Percentiles rank a stretch among this genome's conserved stretches.
phyloP scores from a whole-genome alignment of 2,888 invertebrate species.

The Graphium colonna region DNA sequence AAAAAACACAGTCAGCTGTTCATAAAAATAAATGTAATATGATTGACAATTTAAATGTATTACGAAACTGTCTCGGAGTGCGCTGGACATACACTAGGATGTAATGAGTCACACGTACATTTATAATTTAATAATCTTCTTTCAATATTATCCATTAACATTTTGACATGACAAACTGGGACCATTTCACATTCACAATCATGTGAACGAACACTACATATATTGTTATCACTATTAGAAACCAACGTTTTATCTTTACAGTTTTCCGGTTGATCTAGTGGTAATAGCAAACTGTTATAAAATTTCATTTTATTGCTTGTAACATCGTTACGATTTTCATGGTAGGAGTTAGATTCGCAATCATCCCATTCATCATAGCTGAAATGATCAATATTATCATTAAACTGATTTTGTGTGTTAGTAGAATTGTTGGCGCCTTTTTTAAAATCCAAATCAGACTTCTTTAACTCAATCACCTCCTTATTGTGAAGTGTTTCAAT shows the following conservation, averaged over 20 bases:
- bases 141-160: slow-evolving; percentile 66
- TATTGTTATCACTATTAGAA: slow-evolving; percentile 22
- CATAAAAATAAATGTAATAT: slow-evolving; percentile 23
- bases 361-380: slow-evolving; percentile 36
- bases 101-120: slow-evolving; percentile 63
- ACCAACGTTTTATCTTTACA: slow-evolving; percentile 26
- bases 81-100: slow-evolving; percentile 56
- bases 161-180: slow-evolving; percentile 69
- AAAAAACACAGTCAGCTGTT: too few species aligned
- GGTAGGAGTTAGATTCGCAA: slow-evolving; percentile 23
- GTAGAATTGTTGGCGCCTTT: slow-evolving; percentile 5
- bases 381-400: slow-evolving; percentile 25
- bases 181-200: slow-evolving; percentile 59
- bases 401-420: slow-evolving; percentile 26
- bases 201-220: slow-evolving; percentile 27
- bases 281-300: slow-evolving; percentile 39
- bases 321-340: slow-evolving; percentile 27
- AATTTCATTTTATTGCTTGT: slow-evolving; percentile 31
- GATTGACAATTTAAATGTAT: slow-evolving; percentile 6
- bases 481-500: slow-evolving; percentile 14
- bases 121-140: slow-evolving; percentile 49
- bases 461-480: slow-evolving; percentile 40
- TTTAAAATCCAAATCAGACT: slow-evolving; percentile 32
- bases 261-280: slow-evolving; percentile 30
- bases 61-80: slow-evolving; percentile 40